A percentile compares a stretch with the other conserved stretches of the same genome.
Conservation (phyloP, 2,113 vertebrate genomes). For the Cyprinodon variegatus region DNA sequence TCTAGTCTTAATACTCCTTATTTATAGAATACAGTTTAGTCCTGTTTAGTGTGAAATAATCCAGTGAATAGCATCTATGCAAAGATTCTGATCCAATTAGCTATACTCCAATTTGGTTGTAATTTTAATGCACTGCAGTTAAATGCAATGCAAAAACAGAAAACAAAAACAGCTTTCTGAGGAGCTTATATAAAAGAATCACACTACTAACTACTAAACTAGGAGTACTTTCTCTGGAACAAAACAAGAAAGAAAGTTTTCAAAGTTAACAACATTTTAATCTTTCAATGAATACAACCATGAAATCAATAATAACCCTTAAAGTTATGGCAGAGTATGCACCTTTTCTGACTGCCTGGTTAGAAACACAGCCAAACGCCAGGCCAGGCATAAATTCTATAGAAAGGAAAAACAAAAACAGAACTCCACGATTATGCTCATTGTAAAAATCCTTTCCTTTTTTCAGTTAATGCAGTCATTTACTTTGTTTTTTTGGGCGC, state of each 20-base stretch:
- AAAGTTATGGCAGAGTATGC: background rate
- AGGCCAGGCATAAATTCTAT: background rate
- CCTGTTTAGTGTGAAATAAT: background rate
- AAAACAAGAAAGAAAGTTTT: no score
- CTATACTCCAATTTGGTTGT: background rate
- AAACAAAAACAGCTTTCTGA: no score
- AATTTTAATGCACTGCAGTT: background rate
- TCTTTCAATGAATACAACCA: background rate
- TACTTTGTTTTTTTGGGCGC: background rate
- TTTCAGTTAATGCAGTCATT: background rate
- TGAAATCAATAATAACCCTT: background rate
- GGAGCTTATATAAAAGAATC: no score
- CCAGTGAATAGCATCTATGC: background rate
- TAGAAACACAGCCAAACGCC: no score
- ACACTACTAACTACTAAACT: no score
- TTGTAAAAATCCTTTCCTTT: background rate
- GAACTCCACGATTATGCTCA: background rate
- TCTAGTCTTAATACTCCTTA: no score
- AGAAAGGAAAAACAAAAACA: background rate
- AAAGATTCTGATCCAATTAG: background rate
- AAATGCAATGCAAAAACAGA: no score
- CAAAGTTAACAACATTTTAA: no score
- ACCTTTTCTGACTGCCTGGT: background rate
- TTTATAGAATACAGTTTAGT: background rate
- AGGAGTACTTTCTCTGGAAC: no score